Evolutionary conservation across 2,888 invertebrate species (phyloP), one percentile per base, ranked within the genome.

Genomic region (Dione vanillae): DNA sequence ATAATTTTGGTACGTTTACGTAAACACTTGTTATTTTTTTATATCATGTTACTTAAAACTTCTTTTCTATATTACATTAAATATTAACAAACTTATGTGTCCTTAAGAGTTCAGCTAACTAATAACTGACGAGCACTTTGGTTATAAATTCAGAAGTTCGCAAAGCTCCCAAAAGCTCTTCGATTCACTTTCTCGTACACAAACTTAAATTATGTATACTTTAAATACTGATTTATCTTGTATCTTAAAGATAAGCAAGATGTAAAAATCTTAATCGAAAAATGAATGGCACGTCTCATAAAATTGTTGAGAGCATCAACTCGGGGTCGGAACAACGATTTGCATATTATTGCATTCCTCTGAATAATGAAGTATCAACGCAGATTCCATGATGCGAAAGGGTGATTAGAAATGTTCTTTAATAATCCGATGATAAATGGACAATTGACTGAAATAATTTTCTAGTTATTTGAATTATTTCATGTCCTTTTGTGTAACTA

Each of bases 281-380:
- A 69, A 71, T 69, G 54, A 69, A 61, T 54, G 69, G 71, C 73
- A 69, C 65, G 66, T 67, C 49, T 43, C 69, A 74, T 75, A 75
- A 78, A 77, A 73, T 74, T 74, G 74, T 71, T 71, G 75, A 73
- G 70, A 52, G 62, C 72, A 65, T 56, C 66, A 54, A 70, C 71
- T 69, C 69, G 67, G 72, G 69, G 41, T 72, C 68, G 71, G 70
- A 74, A 72, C 72, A 75, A 71, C 74, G 75, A 78, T 80, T 80
- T 80, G 78, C 80, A 80, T 80, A 77, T 77, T 78, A 80, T 80
- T 80, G 79, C 79, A 80, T 76, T 78, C 76, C 66, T 73, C 71
- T 72, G 75, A 77, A 75, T 78, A 79, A 79, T 77, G 77, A 78
- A 76, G 79, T 78, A 76, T 77, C 76, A 74, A 67, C 49, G 40